These are phyloP conservation scores for Neomonachus schauinslandi DNA, from an alignment of 2,113 vertebrate genomes.

Conservation along the genomic window DNA sequence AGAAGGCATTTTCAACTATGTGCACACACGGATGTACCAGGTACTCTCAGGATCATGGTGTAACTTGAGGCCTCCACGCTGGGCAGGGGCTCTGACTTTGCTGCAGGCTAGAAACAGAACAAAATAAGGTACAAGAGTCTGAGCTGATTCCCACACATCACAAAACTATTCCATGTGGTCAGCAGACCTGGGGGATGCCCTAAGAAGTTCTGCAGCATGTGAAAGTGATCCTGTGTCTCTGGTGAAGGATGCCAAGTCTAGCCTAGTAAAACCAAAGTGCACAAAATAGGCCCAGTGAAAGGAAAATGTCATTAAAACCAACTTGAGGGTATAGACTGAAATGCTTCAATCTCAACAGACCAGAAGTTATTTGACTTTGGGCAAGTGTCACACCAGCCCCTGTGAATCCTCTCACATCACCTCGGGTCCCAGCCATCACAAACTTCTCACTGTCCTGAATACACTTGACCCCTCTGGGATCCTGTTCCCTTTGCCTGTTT, in stretches of 20 bases:
- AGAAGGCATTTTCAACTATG: slow-evolving; percentile 6
- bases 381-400: not conserved
- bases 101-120: slow-evolving; percentile 13
- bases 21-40: not conserved
- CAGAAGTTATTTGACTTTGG: not conserved
- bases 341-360: not conserved
- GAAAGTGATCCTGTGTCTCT: not conserved
- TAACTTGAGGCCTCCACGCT: not conserved
- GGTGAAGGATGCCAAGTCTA: not conserved
- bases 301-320: not conserved
- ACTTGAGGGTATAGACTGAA: not conserved
- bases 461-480: not conserved
- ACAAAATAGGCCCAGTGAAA: not conserved
- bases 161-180: not conserved
- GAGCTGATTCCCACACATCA: not conserved
- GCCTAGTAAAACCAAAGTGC: not conserved
- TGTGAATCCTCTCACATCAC: not conserved
- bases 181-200: not conserved
- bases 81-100: not conserved
- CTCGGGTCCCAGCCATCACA: not conserved
- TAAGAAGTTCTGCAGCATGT: not conserved
- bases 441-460: not conserved
- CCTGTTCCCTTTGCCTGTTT: not conserved
- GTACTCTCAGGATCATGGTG: not conserved
- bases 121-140: not conserved